Percentiles rank a stretch among this genome's conserved stretches.
phyloP scores from a whole-genome alignment of 2,113 vertebrate genomes.

The Aleadryas rufinucha region DNA sequence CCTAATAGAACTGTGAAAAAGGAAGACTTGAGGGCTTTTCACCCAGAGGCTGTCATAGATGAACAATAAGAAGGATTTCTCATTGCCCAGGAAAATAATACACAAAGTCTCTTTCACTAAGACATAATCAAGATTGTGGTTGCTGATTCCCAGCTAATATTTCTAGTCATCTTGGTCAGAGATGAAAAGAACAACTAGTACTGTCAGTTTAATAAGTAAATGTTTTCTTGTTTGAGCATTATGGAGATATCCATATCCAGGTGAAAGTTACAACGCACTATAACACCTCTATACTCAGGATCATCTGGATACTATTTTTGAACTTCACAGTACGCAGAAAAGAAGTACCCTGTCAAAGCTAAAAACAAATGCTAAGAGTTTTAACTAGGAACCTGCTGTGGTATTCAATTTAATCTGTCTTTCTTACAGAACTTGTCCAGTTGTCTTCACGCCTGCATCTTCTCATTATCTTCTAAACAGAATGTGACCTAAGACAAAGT shows the following conservation, averaged over 20 bases:
- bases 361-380: not conserved
- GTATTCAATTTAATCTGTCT: not conserved
- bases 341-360: not conserved
- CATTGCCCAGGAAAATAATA: not conserved
- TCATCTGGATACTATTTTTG: not conserved
- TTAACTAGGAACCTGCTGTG: not conserved
- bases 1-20: not conserved
- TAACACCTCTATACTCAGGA: not conserved
- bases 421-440: not conserved
- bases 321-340: not conserved
- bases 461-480: not conserved
- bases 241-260: not conserved
- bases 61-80: not conserved
- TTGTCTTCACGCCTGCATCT: not conserved
- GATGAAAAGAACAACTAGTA: not conserved
- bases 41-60: not conserved
- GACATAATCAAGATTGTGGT: not conserved
- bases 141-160: not conserved
- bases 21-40: not conserved
- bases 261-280: not conserved
- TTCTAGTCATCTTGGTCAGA: not conserved
- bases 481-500: not conserved
- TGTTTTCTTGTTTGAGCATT: not conserved
- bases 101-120: not conserved
- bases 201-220: not conserved